Percentiles rank a stretch among this genome's conserved stretches.
Evolutionary conservation across 2,113 vertebrate genomes (phyloP).

Genomic region (Isichthys henryi): DNA sequence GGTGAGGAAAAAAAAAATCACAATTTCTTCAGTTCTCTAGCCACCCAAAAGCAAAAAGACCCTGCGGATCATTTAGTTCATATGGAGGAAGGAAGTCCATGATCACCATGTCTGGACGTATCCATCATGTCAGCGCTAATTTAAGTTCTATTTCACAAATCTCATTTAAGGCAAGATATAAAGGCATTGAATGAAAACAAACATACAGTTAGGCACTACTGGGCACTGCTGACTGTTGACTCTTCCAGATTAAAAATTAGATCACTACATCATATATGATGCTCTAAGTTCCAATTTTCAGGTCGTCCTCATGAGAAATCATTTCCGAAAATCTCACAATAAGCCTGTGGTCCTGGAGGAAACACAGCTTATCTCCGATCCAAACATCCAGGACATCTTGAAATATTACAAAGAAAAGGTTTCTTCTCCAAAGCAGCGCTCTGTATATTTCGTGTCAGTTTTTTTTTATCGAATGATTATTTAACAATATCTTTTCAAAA

Average conservation of each 20-base stretch:
- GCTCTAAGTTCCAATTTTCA: background rate
- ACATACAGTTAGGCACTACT: background rate
- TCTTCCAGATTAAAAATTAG: background rate
- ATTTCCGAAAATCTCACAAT: background rate
- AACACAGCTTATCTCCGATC: background rate
- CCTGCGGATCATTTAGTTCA: background rate
- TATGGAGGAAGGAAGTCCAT: background rate
- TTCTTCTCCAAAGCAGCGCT: background rate
- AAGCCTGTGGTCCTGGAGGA: background rate
- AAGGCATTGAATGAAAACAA: background rate
- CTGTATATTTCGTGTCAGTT: background rate
- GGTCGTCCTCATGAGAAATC: background rate
- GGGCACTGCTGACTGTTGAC: background rate
- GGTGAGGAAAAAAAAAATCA: background rate
- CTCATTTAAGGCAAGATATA: background rate
- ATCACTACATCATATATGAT: background rate
- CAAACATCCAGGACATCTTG: background rate
- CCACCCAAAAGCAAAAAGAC: background rate
- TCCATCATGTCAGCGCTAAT: background rate
- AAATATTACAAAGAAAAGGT: background rate
- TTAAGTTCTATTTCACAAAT: background rate
- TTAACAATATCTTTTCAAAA: background rate
- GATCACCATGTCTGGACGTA: background rate
- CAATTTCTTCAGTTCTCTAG: background rate
- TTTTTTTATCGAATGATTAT: background rate